Evolutionary conservation across 2,888 invertebrate species (phyloP), one percentile per base, ranked within the genome.

Genomic region (Pteria penguin): DNA sequence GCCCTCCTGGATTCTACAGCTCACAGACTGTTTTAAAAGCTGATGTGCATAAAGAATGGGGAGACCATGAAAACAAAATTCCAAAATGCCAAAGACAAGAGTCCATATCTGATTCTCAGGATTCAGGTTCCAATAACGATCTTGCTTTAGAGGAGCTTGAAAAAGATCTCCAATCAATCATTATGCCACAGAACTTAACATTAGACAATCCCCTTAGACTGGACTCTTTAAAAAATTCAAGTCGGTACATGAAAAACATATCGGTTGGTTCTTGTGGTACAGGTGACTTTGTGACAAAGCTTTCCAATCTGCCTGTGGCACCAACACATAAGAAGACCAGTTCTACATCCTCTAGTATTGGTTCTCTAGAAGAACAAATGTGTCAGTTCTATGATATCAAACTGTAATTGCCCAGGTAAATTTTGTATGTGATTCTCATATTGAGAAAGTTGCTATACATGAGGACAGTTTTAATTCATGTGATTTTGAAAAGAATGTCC

Each of bases 41-140:
- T 1, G 89, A 89, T 68, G 87, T 89, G 24, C 88, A 89, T 61
- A 87, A 88, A 72, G 89, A 87, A 52, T 89, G 89, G 89, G 87
- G 85, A 18, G 74, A 80, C 32, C 76, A 78, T 52, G 84, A 81
- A 60, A 45, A 45, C 18, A 8, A 18, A 45, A 58, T 36, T 58
- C 58, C 31, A n/a, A 58, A 52, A 29, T 45, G 70, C 52, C 72
- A 76, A 4, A 72, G 68, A 31, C 54, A 81, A 31, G 81, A 82
- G 4, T 57, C 55, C 31, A 76, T 79, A 26, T 72, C 77, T 4
- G 82, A 84, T 22, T 85, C 85, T 5, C 82, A 85, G 36, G 84
- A 84, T 29, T 82, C 83, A 0, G 65, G 55, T 3, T 85, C 85
- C 11, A 80, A 79, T 67, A 72, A 75, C 24, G 83, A 82, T 62